Conservation (phyloP, 2,113 vertebrate genomes). For the Taxidea taxus region DNA sequence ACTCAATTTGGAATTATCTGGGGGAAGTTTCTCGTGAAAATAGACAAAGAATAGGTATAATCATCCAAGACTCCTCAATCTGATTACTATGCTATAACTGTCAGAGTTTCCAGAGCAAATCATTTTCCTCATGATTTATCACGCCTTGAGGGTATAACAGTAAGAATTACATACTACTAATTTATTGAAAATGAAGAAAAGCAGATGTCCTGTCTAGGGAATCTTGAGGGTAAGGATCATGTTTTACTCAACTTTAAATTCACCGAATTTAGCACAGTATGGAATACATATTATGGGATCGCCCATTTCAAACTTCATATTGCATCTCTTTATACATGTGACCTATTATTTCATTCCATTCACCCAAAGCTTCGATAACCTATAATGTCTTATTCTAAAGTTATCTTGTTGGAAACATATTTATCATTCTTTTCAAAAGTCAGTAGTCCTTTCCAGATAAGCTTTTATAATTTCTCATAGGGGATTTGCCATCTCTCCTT, state of each 20-base stretch:
- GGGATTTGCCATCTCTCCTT: not conserved
- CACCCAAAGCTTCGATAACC: not conserved
- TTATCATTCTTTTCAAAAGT: not conserved
- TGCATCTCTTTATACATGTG: not conserved
- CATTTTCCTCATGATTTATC: not conserved
- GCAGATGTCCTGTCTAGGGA: not conserved
- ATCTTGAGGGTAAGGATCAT: not conserved
- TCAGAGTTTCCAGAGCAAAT: not conserved
- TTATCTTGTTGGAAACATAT: not conserved
- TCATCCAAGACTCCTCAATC: not conserved
- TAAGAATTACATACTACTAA: not conserved
- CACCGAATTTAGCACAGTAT: not conserved
- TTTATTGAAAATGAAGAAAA: not conserved
- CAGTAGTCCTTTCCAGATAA: not conserved
- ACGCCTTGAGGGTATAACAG: not conserved
- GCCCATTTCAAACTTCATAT: not conserved
- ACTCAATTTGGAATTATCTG: slow-evolving; percentile 51
- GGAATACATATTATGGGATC: not conserved
- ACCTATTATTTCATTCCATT: not conserved
- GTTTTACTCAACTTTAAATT: not conserved
- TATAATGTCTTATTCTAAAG: not conserved
- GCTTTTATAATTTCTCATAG: not conserved
- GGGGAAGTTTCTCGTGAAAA: slow-evolving; percentile 46
- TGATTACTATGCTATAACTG: not conserved
- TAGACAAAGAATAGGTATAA: not conserved